phyloP scores from a whole-genome alignment of 2,888 invertebrate genomes.

The Rhogogaster chlorosoma region DNA sequence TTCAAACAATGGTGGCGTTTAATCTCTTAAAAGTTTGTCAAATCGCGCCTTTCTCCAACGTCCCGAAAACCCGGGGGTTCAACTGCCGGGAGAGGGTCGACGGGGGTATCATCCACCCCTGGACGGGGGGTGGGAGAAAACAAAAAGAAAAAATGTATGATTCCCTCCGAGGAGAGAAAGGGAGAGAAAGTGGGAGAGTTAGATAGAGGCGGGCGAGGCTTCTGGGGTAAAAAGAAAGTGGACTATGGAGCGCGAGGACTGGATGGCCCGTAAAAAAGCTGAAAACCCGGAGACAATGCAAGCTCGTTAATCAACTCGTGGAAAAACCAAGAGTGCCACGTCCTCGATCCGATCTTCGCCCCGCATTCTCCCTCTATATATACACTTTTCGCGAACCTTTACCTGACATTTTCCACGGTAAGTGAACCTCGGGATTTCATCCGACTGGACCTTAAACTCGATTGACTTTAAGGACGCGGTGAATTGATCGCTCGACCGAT shows the following conservation, averaged over 20 bases:
- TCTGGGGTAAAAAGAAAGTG: constrained; percentile 41
- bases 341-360: constrained; percentile 40
- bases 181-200: not conserved
- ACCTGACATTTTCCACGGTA: not conserved
- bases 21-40: constrained; percentile 51
- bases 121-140: not conserved
- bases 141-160: constrained; percentile 6
- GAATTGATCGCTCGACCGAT: not conserved
- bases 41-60: not conserved
- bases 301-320: constrained; percentile 56
- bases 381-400: not conserved
- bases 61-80: not conserved
- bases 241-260: constrained; percentile 22
- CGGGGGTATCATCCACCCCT: not conserved
- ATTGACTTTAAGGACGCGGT: not conserved
- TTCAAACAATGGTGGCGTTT: constrained; percentile 51
- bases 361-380: not conserved
- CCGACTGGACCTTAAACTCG: not conserved
- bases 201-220: constrained; percentile 8
- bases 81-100: not conserved
- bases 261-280: constrained; percentile 43
- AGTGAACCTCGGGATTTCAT: not conserved
- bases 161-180: not conserved
- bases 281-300: constrained; percentile 55
- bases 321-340: constrained; percentile 44